Percentiles rank a stretch among this genome's conserved stretches.
These are phyloP conservation scores for Channa striata DNA, from an alignment of 2,797 vertebrate species.

Conservation along the genomic window DNA sequence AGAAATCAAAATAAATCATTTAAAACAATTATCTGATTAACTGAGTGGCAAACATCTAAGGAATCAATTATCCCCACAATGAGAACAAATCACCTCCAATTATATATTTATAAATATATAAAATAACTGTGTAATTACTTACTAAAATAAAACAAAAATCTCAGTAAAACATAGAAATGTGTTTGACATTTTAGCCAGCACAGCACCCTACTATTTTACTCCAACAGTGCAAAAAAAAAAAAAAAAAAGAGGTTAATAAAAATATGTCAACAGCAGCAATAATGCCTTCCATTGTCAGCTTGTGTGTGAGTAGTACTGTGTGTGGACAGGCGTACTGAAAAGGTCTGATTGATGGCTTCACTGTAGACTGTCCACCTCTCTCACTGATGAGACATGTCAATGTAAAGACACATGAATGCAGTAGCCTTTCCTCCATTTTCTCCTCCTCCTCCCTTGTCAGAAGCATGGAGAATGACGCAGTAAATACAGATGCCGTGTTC, in stretches of 20 bases:
- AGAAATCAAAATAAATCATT: constrained; percentile 29
- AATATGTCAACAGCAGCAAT: constrained; percentile 65
- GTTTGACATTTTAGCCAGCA: constrained; percentile 39
- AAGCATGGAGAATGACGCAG: constrained; percentile 79
- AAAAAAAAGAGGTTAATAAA: constrained; percentile 38
- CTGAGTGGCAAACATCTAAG: constrained; percentile 36
- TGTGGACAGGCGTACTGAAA: constrained; percentile 58
- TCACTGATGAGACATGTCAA: constrained; percentile 80
- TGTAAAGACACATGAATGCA: constrained; percentile 82
- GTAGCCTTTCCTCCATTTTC: constrained; percentile 81
- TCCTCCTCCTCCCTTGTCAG: constrained; percentile 75
- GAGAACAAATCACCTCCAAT: constrained; percentile 10
- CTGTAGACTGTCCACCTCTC: constrained; percentile 70
- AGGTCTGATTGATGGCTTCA: constrained; percentile 77
- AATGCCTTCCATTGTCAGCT: constrained; percentile 55
- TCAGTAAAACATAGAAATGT: constrained; percentile 14
- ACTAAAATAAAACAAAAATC: constrained; percentile 7
- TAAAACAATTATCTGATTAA: constrained; percentile 48
- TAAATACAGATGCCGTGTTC: constrained; percentile 79
- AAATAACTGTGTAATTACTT: neutral
- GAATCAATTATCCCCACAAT: constrained; percentile 25
- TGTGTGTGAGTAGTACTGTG: constrained; percentile 59
- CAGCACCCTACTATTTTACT: constrained; percentile 38
- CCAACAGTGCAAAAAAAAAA: constrained; percentile 32
- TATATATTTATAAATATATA: neutral